Conservation (phyloP, 2,113 vertebrate species). For the Sterna hirundo region DNA sequence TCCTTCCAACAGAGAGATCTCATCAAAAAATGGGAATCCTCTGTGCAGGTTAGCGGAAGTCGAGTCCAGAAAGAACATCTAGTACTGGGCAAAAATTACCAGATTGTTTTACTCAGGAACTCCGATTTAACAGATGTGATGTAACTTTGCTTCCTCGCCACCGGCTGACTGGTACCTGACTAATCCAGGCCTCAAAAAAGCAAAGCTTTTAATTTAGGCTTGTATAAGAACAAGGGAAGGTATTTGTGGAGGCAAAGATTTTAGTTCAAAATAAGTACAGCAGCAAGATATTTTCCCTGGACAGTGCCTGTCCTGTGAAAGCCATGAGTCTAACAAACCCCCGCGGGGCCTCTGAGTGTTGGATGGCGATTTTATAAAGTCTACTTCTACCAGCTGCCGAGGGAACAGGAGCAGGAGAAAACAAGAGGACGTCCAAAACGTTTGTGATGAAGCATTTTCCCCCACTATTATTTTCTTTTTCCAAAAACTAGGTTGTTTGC, state of each 20-base stretch:
- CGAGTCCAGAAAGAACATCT: neutral
- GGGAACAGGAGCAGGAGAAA: neutral
- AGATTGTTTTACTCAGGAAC: neutral
- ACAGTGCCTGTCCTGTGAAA: neutral
- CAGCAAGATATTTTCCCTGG: neutral
- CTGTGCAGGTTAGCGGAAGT: neutral
- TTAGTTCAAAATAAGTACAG: neutral
- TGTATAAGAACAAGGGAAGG: neutral
- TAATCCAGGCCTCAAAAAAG: neutral
- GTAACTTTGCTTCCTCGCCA: neutral
- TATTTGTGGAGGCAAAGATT: neutral
- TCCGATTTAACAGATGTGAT: neutral
- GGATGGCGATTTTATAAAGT: neutral
- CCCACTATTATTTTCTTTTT: accelerated
- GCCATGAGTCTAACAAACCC: neutral
- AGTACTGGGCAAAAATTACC: neutral
- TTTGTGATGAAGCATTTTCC: neutral
- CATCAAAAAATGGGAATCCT: neutral
- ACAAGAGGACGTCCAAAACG: neutral
- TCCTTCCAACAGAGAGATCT: neutral
- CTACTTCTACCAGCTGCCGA: neutral
- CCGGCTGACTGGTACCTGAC: neutral
- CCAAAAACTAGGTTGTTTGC: neutral
- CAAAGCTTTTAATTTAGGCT: neutral
- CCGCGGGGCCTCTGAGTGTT: neutral